A percentile compares a stretch with the other conserved stretches of the same genome.
Conservation (phyloP, 2,113 vertebrate genomes). For the Heterotilapia buettikoferi region DNA sequence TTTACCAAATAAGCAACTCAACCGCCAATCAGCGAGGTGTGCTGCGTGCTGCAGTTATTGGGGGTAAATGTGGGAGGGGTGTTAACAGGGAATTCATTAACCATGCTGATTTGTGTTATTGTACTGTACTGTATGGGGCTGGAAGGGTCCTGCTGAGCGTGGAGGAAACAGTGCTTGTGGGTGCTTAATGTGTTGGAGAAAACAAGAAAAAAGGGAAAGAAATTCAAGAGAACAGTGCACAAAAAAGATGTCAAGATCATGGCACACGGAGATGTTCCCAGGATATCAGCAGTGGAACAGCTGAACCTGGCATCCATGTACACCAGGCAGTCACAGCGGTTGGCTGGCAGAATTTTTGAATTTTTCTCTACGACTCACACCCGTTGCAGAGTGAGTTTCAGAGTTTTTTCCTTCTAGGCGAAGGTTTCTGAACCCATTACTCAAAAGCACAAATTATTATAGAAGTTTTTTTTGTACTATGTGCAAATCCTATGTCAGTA, state of each 20-base stretch:
- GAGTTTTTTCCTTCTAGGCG: not conserved
- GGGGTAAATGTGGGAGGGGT: not conserved
- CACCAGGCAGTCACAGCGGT: not conserved
- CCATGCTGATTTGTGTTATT: constrained; percentile 24
- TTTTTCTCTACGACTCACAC: not conserved
- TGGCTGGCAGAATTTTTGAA: not conserved
- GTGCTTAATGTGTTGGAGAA: not conserved
- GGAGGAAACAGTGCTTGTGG: not conserved
- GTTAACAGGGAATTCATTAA: constrained; percentile 8
- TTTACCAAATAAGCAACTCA: constrained; percentile 59
- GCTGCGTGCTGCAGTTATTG: not conserved
- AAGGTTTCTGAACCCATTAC: not conserved
- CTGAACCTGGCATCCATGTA: not conserved
- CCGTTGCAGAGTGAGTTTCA: not conserved
- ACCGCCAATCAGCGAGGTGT: constrained; percentile 48
- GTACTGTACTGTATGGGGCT: not conserved
- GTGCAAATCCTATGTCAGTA: not conserved
- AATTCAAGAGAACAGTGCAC: not conserved
- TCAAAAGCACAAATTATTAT: no score
- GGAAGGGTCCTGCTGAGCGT: not conserved
- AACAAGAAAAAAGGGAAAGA: not conserved
- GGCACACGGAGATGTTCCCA: not conserved
- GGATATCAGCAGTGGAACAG: not conserved
- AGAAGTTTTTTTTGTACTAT: not conserved
- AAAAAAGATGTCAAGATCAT: not conserved